Base-by-base conservation (phyloP, 2,797 vertebrate genomes). In the Cheracebus regulus region DNA sequence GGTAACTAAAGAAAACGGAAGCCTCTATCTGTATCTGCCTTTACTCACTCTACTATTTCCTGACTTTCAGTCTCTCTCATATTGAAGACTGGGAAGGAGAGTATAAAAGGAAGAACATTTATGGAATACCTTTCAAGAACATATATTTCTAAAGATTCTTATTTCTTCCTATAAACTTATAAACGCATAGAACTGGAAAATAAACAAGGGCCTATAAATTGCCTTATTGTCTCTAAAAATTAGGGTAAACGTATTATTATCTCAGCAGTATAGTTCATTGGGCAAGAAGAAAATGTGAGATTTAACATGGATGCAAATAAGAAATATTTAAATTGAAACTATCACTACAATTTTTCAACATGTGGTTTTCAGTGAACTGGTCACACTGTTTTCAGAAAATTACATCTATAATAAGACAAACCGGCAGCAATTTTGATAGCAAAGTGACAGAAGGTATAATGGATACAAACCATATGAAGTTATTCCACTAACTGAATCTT, bases 381-480 rank as follows among this genome's bases (percentile, higher is more conserved):
- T 76, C n/a, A 76, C 8, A 19, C 39, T 90, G 22, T 86, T 36
- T 92, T 90, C 11, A 75, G 75, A 78, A 88, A 46, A 93, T 44
- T 70, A 46, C 36, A 76, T 58, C 70, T 72, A 85, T 20, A 64
- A 1, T 75, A 58, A 94, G 33, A 95, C n/a, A 84, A 86, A 94
- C 67, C 10, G 30, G 12, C 28, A 95, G 41, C 50, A 61, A 90
- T 3, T 19, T 1, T 17, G 9, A 50, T 0, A 73, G 46, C 46
- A 83, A 46, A 10, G 52, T 30, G 24, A 78, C 13, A 72, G 44
- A 70, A 92, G 26, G 28, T n/a, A 87, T 84, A 39, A 64, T 26
- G 36, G 87, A 91, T 93, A 98, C 99, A 99, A 98, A 99, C 99
- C 99, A 0, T 98, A 98, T 20, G 99, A 97, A 93, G 99, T 99